Percentiles rank a stretch among this genome's conserved stretches.
Conservation (phyloP, 2,113 vertebrate genomes). For the Rostratula benghalensis region DNA sequence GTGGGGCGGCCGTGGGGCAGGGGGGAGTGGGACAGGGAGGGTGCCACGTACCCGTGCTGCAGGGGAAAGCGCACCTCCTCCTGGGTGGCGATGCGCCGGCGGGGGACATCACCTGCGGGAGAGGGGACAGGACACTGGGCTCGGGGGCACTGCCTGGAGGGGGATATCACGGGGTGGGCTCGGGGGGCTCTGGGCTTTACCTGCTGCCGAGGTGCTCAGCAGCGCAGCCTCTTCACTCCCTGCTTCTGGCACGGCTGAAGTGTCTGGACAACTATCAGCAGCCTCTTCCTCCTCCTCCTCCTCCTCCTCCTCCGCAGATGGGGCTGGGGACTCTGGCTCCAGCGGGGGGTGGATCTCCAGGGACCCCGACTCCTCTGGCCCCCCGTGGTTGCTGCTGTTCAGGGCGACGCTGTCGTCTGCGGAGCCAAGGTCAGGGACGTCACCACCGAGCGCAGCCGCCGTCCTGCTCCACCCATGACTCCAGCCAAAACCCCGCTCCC, state of each 20-base stretch:
- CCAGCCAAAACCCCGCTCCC: neutral
- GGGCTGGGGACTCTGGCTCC: neutral
- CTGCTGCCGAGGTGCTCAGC: neutral
- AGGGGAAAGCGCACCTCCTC: constrained; percentile 91
- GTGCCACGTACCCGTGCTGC: constrained; percentile 84
- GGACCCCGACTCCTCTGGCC: constrained; percentile 56
- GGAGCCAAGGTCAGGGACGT: neutral
- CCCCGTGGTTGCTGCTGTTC: constrained; percentile 47
- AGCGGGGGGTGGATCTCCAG: constrained; percentile 12
- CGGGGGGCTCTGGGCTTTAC: neutral
- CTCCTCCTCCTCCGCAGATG: neutral
- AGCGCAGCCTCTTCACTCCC: neutral
- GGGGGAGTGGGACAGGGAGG: neutral
- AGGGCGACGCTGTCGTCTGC: constrained; percentile 64
- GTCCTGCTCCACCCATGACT: neutral
- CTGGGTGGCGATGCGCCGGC: constrained; percentile 88
- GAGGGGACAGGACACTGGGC: neutral
- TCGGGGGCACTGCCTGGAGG: fast-evolving
- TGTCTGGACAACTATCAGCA: constrained; percentile 10
- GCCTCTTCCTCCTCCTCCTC: constrained; percentile 17
- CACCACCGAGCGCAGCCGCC: neutral
- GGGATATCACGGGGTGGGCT: no score
- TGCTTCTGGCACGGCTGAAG: neutral
- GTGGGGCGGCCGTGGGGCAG: neutral
- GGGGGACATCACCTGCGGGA: constrained; percentile 80